Evolutionary conservation across 64 coral and sea anemone species (phyloP).

Genomic region (Trachythela sp.): DNA sequence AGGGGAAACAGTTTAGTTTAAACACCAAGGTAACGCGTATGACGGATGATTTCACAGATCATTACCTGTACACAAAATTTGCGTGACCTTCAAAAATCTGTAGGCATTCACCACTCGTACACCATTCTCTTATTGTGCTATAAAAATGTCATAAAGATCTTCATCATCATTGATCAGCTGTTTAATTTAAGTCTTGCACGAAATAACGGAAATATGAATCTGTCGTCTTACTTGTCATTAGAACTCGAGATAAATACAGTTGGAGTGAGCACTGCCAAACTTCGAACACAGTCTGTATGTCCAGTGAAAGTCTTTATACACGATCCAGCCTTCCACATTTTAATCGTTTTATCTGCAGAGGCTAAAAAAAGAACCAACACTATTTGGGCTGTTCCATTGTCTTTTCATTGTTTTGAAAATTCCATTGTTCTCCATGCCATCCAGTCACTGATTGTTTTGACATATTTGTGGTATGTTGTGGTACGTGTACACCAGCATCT

Average conservation of each 20-base stretch:
- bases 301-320: constrained; percentile 86
- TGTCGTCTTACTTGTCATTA: constrained; percentile 72
- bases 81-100: constrained; percentile 84
- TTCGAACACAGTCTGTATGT: constrained; percentile 90
- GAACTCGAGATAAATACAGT: constrained; percentile 81
- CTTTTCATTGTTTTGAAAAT: no score
- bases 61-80: constrained; percentile 90
- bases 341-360: constrained; percentile 91
- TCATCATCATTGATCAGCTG: no score
- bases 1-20: no score
- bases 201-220: neutral
- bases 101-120: constrained; percentile 80
- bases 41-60: no score
- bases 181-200: no score
- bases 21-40: no score
- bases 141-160: neutral
- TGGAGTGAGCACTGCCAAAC: constrained; percentile 66
- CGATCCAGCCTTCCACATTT: constrained; percentile 83
- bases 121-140: constrained; percentile 87
- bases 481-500: no score
- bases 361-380: constrained; percentile 24
- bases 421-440: no score
- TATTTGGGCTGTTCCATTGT: no score
- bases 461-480: no score
- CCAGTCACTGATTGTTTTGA: no score